Evolutionary conservation across 2,113 vertebrate species (phyloP).

Genomic region (Xiphophorus couchianus): DNA sequence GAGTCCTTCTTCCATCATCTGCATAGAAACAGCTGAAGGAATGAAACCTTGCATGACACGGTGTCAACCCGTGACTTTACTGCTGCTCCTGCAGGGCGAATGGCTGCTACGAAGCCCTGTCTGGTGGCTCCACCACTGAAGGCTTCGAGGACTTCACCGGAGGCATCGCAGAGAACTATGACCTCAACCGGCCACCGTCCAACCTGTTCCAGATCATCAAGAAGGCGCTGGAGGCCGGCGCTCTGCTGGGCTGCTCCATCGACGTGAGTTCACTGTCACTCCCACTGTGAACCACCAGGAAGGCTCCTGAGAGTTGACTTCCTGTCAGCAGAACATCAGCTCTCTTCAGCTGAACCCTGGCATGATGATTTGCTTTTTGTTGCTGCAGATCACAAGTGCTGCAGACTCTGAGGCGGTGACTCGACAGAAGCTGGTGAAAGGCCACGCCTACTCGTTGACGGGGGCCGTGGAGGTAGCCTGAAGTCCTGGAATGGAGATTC

Average conservation of each 20-base stretch:
- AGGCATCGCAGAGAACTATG: slow-evolving; percentile 91
- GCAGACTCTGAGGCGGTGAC: slow-evolving; percentile 91
- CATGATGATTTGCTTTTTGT: neutral
- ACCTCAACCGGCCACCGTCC: slow-evolving; percentile 83
- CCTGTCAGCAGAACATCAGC: neutral
- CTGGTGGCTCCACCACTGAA: slow-evolving; percentile 89
- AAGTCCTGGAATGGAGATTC: neutral
- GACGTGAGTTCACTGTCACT: slow-evolving; percentile 82
- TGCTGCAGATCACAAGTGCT: slow-evolving; percentile 88
- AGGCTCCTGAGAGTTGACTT: neutral
- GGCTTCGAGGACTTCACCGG: slow-evolving; percentile 94
- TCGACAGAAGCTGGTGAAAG: slow-evolving; percentile 94
- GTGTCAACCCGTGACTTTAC: too few species aligned
- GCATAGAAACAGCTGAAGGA: too few species aligned
- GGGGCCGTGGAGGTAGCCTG: slow-evolving; percentile 87
- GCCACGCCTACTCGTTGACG: slow-evolving; percentile 92
- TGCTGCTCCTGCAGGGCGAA: slow-evolving; percentile 79
- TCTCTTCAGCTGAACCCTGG: too few species aligned
- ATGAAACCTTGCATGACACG: too few species aligned
- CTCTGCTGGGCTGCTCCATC: slow-evolving; percentile 94
- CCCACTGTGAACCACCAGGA: neutral
- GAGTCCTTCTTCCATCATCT: too few species aligned
- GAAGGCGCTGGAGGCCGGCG: slow-evolving; percentile 89
- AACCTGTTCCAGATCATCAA: slow-evolving; percentile 90
- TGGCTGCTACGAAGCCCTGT: slow-evolving; percentile 88